Evolutionary conservation across 1,140 invertebrate species (phyloP), one percentile per base, ranked within the genome.

Genomic region (Psilanteris sp.): DNA sequence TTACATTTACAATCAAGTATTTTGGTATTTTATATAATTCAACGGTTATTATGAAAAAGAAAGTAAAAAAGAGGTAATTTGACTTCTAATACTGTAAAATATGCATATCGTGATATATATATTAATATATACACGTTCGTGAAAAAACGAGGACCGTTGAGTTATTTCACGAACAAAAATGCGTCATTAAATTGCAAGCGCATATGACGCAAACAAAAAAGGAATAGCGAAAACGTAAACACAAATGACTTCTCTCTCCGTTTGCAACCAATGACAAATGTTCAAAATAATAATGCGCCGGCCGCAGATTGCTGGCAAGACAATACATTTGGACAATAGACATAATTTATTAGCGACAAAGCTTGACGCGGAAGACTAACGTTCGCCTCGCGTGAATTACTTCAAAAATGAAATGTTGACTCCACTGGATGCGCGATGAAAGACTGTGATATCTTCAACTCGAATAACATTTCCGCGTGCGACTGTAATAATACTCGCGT

Each of bases 371-470:
- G 22, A 36, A 61, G 67, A 61, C 67, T 61, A 71, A 71, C 67
- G 55, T 37, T 32, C 55, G 48, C 14, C 9, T 71, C 39, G 67
- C 67, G 48, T 71, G 55, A 72, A 57, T 64, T 62, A 27, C 39
- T 48, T 62, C 34, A 50, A 64, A 62, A 75, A 68, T 52, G 32
- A 57, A 48, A 39, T 50, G 62, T 68, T 54, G 55, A 68, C 55
- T 68, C 31, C 14, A 29, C 5, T 15, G 34, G 44, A 55, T 24
- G 27, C 29, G 10, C 54, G 54, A 66, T 50, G 55, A 68, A 59
- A 54, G 54, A 66, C 59, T 5, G 11, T 24, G 46, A 55, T 48
- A 70, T 52, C 57, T 18, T 66, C 31, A 66, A 37, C 39, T 36
- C 16, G 20, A 24, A 36, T 16, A 3, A 2, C 44, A 20, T 46